Conservation (phyloP, 2,888 invertebrate genomes). For the Pherbina coryleti region DNA sequence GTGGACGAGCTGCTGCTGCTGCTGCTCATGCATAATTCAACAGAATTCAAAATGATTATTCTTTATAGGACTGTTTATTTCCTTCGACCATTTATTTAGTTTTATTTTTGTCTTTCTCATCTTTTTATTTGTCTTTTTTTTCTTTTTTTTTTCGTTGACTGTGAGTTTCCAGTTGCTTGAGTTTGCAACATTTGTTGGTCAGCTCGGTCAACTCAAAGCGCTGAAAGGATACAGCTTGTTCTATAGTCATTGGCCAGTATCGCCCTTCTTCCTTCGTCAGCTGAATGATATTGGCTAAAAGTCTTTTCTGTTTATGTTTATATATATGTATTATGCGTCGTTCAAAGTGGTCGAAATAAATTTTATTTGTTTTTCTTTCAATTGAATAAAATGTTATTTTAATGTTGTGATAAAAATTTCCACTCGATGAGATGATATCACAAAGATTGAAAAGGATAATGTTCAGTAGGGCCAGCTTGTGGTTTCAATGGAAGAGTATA, state of each 20-base stretch:
- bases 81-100: slow-evolving; percentile 69
- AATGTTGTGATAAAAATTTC: slow-evolving; percentile 53
- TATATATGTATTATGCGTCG: slow-evolving; percentile 59
- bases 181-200: slow-evolving; percentile 53
- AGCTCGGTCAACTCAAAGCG: slow-evolving; percentile 31
- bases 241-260: slow-evolving; percentile 28
- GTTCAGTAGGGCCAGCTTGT: background rate
- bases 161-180: slow-evolving; percentile 63
- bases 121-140: slow-evolving; percentile 37
- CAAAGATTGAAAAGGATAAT: background rate
- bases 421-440: slow-evolving; percentile 25
- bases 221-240: background rate
- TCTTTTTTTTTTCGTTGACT: slow-evolving; percentile 1
- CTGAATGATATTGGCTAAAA: slow-evolving; percentile 42
- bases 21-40: slow-evolving; percentile 68
- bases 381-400: slow-evolving; percentile 65
- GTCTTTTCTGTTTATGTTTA: slow-evolving; percentile 64
- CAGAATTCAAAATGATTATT: slow-evolving; percentile 70
- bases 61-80: slow-evolving; percentile 70
- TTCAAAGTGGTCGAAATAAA: slow-evolving; percentile 60
- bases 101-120: slow-evolving; percentile 50
- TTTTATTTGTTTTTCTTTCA: slow-evolving; percentile 66
- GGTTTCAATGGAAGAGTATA: no score
- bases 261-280: slow-evolving; percentile 37
- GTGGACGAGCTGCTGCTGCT: slow-evolving; percentile 15